These are phyloP conservation scores for Ardeotis arabs DNA, from an alignment of 2,113 vertebrate genomes.

Conservation along the genomic window DNA sequence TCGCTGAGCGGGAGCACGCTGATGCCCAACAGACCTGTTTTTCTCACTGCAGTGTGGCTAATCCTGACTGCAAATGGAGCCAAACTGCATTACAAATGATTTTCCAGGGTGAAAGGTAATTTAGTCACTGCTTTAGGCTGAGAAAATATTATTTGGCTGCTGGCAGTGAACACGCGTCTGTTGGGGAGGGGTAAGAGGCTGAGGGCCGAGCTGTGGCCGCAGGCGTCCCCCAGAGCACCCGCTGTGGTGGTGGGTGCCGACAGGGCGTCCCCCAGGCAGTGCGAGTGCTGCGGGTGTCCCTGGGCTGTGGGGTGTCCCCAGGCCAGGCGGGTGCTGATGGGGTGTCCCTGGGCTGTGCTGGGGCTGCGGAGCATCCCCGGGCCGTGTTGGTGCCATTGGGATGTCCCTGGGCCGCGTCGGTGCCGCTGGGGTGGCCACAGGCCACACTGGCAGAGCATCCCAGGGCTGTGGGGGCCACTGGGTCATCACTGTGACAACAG, in stretches of 20 bases:
- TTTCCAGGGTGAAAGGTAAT: not conserved
- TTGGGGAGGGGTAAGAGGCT: not conserved
- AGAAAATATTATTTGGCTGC: not conserved
- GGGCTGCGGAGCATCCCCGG: not conserved
- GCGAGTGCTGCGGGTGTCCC: not conserved
- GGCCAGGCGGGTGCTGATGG: not conserved
- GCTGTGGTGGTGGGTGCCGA: not conserved
- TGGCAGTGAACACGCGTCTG: fast-evolving
- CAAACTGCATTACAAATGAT: not conserved
- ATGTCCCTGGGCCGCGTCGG: not conserved
- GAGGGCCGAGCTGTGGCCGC: not conserved
- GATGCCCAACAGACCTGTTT: fast-evolving
- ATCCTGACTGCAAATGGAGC: not conserved
- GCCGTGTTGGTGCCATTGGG: fast-evolving
- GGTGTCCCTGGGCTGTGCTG: not conserved
- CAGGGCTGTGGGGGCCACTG: not conserved
- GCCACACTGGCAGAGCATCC: fast-evolving
- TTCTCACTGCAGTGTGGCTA: fast-evolving
- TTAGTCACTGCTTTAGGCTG: not conserved
- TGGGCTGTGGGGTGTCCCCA: not conserved
- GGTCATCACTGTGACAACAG: not conserved
- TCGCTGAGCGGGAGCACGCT: fast-evolving
- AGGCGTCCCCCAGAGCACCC: fast-evolving
- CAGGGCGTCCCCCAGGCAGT: not conserved
- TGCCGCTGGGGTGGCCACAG: not conserved